A percentile compares a stretch with the other conserved stretches of the same genome.
Evolutionary conservation across 1,140 invertebrate species (phyloP).

Genomic region (Apis laboriosa): DNA sequence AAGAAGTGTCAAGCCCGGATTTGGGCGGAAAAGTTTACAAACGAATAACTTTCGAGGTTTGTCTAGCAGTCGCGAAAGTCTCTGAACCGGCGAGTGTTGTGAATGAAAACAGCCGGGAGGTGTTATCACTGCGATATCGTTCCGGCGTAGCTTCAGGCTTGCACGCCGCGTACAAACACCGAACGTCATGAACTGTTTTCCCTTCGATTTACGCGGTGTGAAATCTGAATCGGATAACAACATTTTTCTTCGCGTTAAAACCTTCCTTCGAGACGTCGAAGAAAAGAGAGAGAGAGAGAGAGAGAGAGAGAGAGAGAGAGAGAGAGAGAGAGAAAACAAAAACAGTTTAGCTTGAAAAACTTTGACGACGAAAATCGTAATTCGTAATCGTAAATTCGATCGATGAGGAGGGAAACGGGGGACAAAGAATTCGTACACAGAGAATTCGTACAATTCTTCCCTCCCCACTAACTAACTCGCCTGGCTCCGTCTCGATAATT

Average conservation of each 20-base stretch:
- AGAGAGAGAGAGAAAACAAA: too few species aligned
- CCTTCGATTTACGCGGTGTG: conserved; percentile 26
- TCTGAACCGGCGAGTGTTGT: conserved; percentile 16
- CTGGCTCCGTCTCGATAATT: neutral
- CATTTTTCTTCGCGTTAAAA: neutral
- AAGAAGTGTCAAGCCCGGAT: conserved; percentile 12
- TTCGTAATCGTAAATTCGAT: too few species aligned
- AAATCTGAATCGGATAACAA: conserved; percentile 40
- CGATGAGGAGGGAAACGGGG: too few species aligned
- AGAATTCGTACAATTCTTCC: too few species aligned
- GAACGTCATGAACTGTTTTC: conserved; percentile 30
- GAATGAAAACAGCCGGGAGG: conserved; percentile 51
- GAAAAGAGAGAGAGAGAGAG: too few species aligned
- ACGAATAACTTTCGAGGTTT: conserved; percentile 50
- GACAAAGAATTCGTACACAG: too few species aligned
- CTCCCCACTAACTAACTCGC: neutral
- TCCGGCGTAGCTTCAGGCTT: conserved; percentile 37
- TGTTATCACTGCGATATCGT: conserved; percentile 61
- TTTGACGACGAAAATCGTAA: too few species aligned
- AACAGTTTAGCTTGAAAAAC: too few species aligned
- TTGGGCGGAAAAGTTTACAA: conserved; percentile 2
- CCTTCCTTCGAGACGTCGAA: too few species aligned
- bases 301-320: too few species aligned
- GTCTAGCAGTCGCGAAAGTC: conserved; percentile 25
- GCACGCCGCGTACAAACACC: conserved; percentile 33